Percentiles rank a stretch among this genome's conserved stretches.
phyloP scores from a whole-genome alignment of 2,797 vertebrate genomes.

The Rhincodon typus region DNA sequence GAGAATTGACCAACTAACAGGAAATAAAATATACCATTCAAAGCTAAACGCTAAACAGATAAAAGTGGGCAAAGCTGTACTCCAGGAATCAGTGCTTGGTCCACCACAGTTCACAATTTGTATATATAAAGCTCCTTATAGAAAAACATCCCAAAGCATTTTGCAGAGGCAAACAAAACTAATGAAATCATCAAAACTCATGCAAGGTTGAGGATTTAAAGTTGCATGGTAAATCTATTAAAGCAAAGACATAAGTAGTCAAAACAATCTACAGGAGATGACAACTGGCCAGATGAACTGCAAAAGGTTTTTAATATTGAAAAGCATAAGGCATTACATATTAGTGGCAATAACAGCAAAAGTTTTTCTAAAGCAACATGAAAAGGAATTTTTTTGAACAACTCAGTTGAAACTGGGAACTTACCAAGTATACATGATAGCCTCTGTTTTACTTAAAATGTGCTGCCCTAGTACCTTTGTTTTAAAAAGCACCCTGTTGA shows the following conservation, averaged over 20 bases:
- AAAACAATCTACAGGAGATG: slow-evolving; percentile 13
- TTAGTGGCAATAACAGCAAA: slow-evolving; percentile 31
- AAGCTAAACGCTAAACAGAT: background rate
- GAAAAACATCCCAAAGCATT: background rate
- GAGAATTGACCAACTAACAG: background rate
- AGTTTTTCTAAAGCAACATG: no score
- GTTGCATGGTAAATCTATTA: background rate
- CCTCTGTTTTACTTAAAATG: background rate
- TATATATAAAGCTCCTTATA: background rate
- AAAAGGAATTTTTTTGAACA: no score
- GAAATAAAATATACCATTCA: background rate
- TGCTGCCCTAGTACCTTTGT: background rate
- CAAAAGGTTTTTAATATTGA: slow-evolving; percentile 27
- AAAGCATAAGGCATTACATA: slow-evolving; percentile 24
- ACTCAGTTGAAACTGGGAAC: slow-evolving; percentile 9
- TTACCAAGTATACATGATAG: background rate
- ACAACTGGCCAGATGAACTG: slow-evolving; percentile 13
- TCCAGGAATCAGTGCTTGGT: background rate
- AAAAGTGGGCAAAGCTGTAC: background rate
- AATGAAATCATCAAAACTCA: background rate
- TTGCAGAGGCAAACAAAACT: background rate
- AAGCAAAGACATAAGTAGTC: background rate
- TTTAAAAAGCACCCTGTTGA: background rate
- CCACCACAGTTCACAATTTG: background rate
- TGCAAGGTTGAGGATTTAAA: background rate